Conservation (phyloP, 2,797 vertebrate genomes). For the Melanotaenia parkinsoni region DNA sequence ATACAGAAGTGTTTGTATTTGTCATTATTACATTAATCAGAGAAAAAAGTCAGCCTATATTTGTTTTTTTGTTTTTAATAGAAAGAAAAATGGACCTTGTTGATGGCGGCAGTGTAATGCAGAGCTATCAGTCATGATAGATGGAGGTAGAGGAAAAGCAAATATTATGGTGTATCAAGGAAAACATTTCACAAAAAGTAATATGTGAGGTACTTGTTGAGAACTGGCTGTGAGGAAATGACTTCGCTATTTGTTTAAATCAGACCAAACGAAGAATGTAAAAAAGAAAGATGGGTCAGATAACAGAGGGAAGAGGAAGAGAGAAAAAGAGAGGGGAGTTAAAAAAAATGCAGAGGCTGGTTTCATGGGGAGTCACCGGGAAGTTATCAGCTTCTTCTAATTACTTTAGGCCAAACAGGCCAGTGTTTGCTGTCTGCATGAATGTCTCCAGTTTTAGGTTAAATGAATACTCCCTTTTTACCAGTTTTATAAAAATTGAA, state of each 20-base stretch:
- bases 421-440: constrained; percentile 13
- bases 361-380: constrained; percentile 76
- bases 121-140: constrained; percentile 14
- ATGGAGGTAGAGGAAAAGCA: constrained; percentile 7
- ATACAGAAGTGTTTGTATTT: background rate
- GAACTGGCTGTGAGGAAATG: constrained; percentile 14
- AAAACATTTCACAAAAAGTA: background rate
- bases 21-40: background rate
- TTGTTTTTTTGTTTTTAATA: constrained; percentile 28
- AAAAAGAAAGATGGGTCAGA: constrained; percentile 17
- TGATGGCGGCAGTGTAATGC: constrained; percentile 9
- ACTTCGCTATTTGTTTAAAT: background rate
- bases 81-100: constrained; percentile 11
- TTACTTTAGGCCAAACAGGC: constrained; percentile 61
- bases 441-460: background rate
- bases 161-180: background rate
- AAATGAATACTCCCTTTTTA: too few relatives aligned
- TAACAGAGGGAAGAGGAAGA: constrained; percentile 8
- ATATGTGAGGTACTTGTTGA: background rate
- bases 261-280: constrained; percentile 16
- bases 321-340: constrained; percentile 4
- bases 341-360: constrained; percentile 28
- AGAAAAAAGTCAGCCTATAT: background rate
- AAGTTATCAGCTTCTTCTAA: constrained; percentile 79
- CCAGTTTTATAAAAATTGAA: background rate